A percentile compares a stretch with the other conserved stretches of the same genome.
Conservation (phyloP, 2,113 vertebrate species). For the Cheilinus undulatus region DNA sequence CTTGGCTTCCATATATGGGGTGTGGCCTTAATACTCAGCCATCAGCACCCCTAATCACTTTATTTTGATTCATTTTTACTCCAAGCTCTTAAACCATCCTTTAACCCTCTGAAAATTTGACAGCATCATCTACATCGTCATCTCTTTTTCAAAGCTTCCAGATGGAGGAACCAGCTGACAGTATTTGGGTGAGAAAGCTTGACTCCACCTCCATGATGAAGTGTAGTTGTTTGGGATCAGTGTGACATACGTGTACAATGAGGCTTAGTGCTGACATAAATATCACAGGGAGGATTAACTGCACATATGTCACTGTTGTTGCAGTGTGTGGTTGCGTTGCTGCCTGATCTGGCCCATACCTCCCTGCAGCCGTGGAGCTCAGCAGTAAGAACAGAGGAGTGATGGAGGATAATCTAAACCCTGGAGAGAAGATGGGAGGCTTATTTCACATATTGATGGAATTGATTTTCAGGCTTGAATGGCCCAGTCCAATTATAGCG, state of each 20-base stretch:
- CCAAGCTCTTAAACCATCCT: no score
- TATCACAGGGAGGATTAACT: slow-evolving; percentile 1
- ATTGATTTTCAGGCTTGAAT: slow-evolving; percentile 53
- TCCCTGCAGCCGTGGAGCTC: slow-evolving; percentile 1
- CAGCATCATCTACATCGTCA: no score
- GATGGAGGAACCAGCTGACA: no score
- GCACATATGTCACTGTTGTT: not conserved
- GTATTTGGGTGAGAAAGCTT: no score
- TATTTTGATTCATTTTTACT: no score
- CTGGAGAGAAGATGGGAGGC: slow-evolving; percentile 9
- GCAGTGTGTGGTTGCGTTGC: not conserved
- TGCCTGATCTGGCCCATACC: not conserved
- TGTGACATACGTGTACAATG: not conserved
- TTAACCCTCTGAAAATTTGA: no score
- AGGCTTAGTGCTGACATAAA: slow-evolving; percentile 8
- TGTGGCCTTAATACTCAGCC: no score
- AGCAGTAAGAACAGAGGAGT: not conserved
- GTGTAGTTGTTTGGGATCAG: not conserved
- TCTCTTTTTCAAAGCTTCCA: no score
- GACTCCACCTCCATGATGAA: no score
- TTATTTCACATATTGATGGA: slow-evolving; percentile 61
- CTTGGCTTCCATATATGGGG: no score
- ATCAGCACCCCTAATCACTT: no score
- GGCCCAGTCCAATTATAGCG: slow-evolving; percentile 53
- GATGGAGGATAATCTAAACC: slow-evolving; percentile 43